Evolutionary conservation across 1,140 invertebrate species (phyloP).

Genomic region (Hypsibius dujardini): DNA sequence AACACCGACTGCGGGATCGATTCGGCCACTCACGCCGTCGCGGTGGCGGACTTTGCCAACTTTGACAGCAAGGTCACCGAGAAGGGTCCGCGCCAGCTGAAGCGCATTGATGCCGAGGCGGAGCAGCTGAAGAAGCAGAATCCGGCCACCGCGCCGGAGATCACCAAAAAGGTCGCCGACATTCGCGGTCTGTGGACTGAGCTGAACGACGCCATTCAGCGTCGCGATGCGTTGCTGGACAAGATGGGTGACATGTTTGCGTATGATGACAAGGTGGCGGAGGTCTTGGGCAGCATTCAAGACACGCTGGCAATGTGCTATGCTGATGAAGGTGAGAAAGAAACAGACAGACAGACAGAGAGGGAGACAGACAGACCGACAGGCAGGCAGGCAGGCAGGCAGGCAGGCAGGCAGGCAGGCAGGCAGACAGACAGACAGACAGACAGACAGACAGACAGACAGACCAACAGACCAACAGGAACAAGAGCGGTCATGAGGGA

Average conservation of each 20-base stretch:
- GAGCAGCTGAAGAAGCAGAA: constrained; percentile 29
- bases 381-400: too few relatives aligned
- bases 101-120: constrained; percentile 22
- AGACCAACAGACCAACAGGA: too few relatives aligned
- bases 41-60: constrained; percentile 18
- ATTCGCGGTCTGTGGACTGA: constrained; percentile 9
- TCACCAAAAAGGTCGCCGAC: constrained; percentile 49
- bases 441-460: too few relatives aligned
- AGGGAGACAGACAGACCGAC: too few relatives aligned
- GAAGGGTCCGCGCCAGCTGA: constrained; percentile 22
- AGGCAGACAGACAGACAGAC: too few relatives aligned
- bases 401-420: too few relatives aligned
- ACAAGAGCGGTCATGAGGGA: too few relatives aligned
- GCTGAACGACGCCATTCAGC: background rate
- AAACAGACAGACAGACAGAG: too few relatives aligned
- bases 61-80: constrained; percentile 22
- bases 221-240: background rate
- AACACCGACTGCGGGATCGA: constrained; percentile 69
- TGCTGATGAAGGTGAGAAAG: background rate
- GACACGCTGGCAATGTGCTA: constrained; percentile 3
- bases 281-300: background rate
- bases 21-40: constrained; percentile 27
- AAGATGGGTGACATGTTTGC: constrained; percentile 1
- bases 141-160: constrained; percentile 73
- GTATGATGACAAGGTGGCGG: background rate